Percentiles rank a stretch among this genome's conserved stretches.
phyloP scores from a whole-genome alignment of 2,113 vertebrate species.

The Cavia porcellus region DNA sequence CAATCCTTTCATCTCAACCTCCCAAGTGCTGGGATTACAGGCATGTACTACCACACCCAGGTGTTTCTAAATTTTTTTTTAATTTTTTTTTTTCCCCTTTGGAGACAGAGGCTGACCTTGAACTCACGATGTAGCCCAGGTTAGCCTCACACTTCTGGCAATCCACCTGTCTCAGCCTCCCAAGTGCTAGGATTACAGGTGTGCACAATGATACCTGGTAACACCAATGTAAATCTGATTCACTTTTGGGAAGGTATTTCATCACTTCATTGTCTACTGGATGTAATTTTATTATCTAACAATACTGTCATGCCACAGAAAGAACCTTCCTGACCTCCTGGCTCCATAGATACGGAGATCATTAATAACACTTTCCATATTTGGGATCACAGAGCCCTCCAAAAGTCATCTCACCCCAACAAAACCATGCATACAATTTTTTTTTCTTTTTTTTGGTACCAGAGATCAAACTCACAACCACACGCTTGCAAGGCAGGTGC shows the following conservation, averaged over 20 bases:
- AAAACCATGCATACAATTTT: not conserved
- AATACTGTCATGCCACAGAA: not conserved
- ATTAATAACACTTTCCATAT: not conserved
- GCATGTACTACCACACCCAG: not conserved
- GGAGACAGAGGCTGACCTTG: not conserved
- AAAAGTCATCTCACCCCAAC: not conserved
- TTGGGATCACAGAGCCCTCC: not conserved
- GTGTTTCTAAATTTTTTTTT: not conserved
- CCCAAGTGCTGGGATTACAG: not conserved
- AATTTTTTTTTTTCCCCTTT: not conserved
- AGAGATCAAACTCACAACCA: too few species aligned
- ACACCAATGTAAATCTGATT: not conserved
- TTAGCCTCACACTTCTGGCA: not conserved
- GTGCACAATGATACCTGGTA: not conserved
- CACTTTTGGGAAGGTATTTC: not conserved
- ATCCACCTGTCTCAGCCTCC: not conserved
- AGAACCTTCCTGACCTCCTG: not conserved
- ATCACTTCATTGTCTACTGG: not conserved
- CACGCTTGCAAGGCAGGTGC: too few species aligned
- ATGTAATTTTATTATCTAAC: not conserved
- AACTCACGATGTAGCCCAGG: not conserved
- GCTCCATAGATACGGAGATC: not conserved
- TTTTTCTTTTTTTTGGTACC: too few species aligned
- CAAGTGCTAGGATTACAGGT: not conserved
- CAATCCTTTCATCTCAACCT: not conserved